Base-by-base conservation (phyloP, 2,113 vertebrate genomes). In the rabbit (Oryctolagus cuniculus) region DNA sequence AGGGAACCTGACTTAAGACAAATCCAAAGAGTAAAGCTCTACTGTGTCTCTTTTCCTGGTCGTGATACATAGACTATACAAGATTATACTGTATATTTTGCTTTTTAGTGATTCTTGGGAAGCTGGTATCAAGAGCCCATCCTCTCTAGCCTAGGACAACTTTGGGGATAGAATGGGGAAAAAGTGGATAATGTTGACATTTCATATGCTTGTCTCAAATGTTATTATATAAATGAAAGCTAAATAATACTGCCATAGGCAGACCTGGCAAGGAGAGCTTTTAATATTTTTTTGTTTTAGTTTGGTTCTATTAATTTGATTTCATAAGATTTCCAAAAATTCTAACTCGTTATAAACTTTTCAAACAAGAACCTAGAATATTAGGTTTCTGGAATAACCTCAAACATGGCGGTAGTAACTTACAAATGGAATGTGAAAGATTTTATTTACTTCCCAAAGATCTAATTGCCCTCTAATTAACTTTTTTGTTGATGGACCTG, bases 261-360 rank as follows among this genome's bases (percentile, higher is more conserved):
- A 93, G 38, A 90, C 1, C 29, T 29, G 21, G 38, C 21, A 55
- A 29, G 3, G 72, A 55, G 9, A 55, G 11, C 44, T 61, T 82
- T n/a, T 53, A 31, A 92, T 79, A 78, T 53, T 80, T 15, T 44
- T 58, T 58, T 58, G 53, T 69, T 81, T 93, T 66, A 61, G 70
- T 81, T 69, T 84, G 58, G n/a, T 83, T 93, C 15, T 89, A 53
- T 51, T 88, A 88, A 55, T 89, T 79, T 79, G 58, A 11, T 19
- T 70, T 84, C 53, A 77, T 58, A 74, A 61, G 86, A 90, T 29
- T 92, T 86, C 12, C 49, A 90, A 67, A 29, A 82, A 73, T 87
- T 94, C 49, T 79, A 87, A 4, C 74, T 89, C 61, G 29, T 89
- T 73, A 38, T 73, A 85, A 80, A 8, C 34, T 74, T 63, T 90